Base-by-base conservation (phyloP, 2,888 invertebrate genomes). In the Drosophila hamatofila region DNA sequence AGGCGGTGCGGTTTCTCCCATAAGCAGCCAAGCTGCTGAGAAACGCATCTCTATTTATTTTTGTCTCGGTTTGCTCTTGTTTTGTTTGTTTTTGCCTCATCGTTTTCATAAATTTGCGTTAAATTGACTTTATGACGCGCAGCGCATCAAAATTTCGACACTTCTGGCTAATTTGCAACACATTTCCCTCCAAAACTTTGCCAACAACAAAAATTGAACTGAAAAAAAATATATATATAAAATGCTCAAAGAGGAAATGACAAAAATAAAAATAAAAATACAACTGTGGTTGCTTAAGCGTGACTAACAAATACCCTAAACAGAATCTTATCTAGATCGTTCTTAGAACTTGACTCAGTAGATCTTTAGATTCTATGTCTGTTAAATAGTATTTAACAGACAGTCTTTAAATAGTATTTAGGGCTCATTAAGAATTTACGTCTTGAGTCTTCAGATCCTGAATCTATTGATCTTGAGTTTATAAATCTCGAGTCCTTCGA, bases 111-210 rank as follows among this genome's bases (percentile, higher is more conserved):
- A 84, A 87, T 84, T 84, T 84, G 63, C 56, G 57, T 80, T 74
- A 66, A 78, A 82, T 81, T 73, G 78, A 78, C 78, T 78, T 75
- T 71, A 25, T 61, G 66, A 78, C 66, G 73, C 76, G 69, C 46
- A 46, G 56, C 58, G 58, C 30, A 46, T 64, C 42, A 57, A 58
- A 78, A 75, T 70, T 76, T 74, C 80, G 83, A 80, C 80, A 87
- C 81, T 84, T 81, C 69, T 64, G 83, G 82, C 87, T 87, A 84
- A 87, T 84, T 84, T 87, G 81, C 75, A 55, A 81, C 87, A 81
- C 84, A 80, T 80, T 80, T 76, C 49, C 67, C 63, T 78, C 54
- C 61, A 66, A 79, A 81, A 78, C 56, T 73, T 78, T 69, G 46
- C 21, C 35, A 55, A 3, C 49, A 49, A 18, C 55, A 75, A 51